These are phyloP conservation scores for Asarcornis scutulata DNA, from an alignment of 2,113 vertebrate genomes.

Conservation along the genomic window DNA sequence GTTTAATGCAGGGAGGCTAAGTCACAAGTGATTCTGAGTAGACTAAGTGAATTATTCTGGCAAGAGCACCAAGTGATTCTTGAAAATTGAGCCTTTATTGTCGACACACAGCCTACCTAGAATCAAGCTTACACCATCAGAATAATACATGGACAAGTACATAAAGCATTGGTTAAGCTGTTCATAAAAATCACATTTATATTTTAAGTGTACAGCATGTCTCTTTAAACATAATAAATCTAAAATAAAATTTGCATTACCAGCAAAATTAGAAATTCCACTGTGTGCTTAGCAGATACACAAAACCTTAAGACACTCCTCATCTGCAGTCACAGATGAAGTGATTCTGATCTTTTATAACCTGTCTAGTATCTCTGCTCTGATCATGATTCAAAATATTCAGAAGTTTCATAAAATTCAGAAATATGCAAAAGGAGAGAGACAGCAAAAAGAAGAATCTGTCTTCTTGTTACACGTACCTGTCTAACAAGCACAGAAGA, in stretches of 20 bases:
- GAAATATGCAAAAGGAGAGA: not conserved
- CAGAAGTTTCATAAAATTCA: not conserved
- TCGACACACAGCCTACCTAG: accelerated
- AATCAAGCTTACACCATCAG: not conserved
- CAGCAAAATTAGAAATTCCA: not conserved
- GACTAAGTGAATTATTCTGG: not conserved
- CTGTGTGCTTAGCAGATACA: accelerated
- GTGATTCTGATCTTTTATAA: not conserved
- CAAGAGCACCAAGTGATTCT: not conserved
- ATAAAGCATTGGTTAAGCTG: not conserved
- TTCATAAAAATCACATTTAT: not conserved
- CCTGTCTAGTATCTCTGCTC: not conserved
- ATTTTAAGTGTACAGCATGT: not conserved
- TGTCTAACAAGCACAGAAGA: not conserved
- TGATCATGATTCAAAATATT: not conserved
- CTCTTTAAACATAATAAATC: not conserved
- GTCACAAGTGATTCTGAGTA: not conserved
- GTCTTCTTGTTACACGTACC: accelerated
- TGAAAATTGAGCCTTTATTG: not conserved
- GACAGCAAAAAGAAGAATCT: not conserved
- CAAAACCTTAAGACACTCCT: not conserved
- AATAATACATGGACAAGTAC: not conserved
- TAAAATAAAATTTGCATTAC: not conserved
- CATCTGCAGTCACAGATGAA: not conserved
- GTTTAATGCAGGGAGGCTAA: not conserved